A percentile compares a stretch with the other conserved stretches of the same genome.
Evolutionary conservation across 1,140 invertebrate genomes (phyloP).

Genomic region (honey bee (Apis mellifera)): Amel_HAv3.1 CM009935.2:3814001-3814500

Average conservation of each 20-base stretch:
- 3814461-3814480: slow-evolving; percentile 49
- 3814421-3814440: slow-evolving; percentile 28
- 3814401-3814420: slow-evolving; percentile 42
- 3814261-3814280: slow-evolving; percentile 1
- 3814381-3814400: slow-evolving; percentile 17
- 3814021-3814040: too few relatives aligned
- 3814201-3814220: too few relatives aligned
- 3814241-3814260: slow-evolving; percentile 19
- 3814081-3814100: too few relatives aligned
- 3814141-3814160: too few relatives aligned
- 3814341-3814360: slow-evolving; percentile 20
- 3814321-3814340: slow-evolving; percentile 14
- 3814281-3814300: background rate
- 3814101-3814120: too few relatives aligned
- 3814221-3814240: background rate
- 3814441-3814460: slow-evolving; percentile 12
- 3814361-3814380: slow-evolving; percentile 39
- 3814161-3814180: too few relatives aligned
- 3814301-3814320: slow-evolving; percentile 14
- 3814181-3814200: too few relatives aligned
- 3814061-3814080: too few relatives aligned
- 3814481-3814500: slow-evolving; percentile 51
- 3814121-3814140: too few relatives aligned
- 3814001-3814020: too few relatives aligned
- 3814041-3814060: too few relatives aligned